Conservation (phyloP, 2,797 vertebrate species). For the Craterocephalus amniculus region DNA sequence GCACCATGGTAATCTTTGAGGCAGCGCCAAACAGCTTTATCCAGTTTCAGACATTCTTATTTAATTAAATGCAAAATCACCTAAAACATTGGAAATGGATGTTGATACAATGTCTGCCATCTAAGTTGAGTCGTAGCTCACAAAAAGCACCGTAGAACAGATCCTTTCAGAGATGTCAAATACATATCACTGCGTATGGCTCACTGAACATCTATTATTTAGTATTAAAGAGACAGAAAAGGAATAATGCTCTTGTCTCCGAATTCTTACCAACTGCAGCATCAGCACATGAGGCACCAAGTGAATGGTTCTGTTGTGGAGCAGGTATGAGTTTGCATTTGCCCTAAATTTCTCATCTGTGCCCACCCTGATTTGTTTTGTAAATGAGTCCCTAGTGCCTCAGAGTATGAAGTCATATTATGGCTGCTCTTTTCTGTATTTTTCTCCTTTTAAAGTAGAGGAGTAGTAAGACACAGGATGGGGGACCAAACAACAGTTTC, state of each 20-base stretch:
- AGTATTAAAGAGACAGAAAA: background rate
- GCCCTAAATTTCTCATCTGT: constrained; percentile 53
- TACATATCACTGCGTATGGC: constrained; percentile 7
- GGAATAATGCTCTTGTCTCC: constrained; percentile 1
- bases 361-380: constrained; percentile 83
- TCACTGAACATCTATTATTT: constrained; percentile 28
- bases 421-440: constrained; percentile 40
- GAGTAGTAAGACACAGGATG: constrained; percentile 30
- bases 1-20: background rate
- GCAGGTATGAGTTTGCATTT: constrained; percentile 68
- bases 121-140: constrained; percentile 26
- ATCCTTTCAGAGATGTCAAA: constrained; percentile 34
- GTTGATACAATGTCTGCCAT: constrained; percentile 47
- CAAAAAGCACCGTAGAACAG: constrained; percentile 16
- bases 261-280: constrained; percentile 16
- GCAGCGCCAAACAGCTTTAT: constrained; percentile 16
- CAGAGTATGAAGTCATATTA: constrained; percentile 35
- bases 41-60: constrained; percentile 37
- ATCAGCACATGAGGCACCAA: constrained; percentile 28
- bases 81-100: constrained; percentile 48
- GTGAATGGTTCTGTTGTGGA: constrained; percentile 64
- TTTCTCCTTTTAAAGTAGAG: constrained; percentile 43
- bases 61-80: constrained; percentile 33
- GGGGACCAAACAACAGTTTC: constrained; percentile 61
- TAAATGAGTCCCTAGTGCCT: constrained; percentile 76